A percentile compares a stretch with the other conserved stretches of the same genome.
These are phyloP conservation scores for Montipora efflorescens DNA, from an alignment of 64 coral and sea anemone species.

Conservation along the genomic window DNA sequence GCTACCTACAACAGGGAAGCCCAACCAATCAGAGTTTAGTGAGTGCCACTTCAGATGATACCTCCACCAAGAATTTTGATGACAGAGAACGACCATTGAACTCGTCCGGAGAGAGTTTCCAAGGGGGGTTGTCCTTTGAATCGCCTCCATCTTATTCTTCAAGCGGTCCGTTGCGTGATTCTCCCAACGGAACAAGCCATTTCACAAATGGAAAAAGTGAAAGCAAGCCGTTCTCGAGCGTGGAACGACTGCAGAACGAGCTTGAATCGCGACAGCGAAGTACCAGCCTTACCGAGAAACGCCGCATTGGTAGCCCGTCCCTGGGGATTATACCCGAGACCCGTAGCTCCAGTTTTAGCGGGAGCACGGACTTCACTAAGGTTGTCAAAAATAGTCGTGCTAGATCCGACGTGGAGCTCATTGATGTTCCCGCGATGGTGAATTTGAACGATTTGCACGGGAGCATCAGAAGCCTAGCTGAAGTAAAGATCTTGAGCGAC, in stretches of 20 bases:
- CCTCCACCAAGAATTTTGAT: constrained; percentile 15
- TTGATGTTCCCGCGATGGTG: constrained; percentile 8
- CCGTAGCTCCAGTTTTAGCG: constrained; percentile 87
- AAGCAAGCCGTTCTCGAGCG: not conserved
- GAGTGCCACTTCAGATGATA: constrained; percentile 25
- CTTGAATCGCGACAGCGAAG: constrained; percentile 67
- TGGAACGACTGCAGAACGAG: constrained; percentile 16
- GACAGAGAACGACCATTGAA: constrained; percentile 28
- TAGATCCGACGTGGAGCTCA: constrained; percentile 9
- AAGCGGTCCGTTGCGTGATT: not conserved
- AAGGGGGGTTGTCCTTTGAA: not conserved
- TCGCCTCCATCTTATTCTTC: constrained; percentile 9
- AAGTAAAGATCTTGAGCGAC: constrained; percentile 91
- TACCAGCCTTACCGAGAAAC: constrained; percentile 83
- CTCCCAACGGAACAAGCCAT: not conserved
- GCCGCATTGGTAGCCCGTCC: constrained; percentile 79
- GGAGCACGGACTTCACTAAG: constrained; percentile 90
- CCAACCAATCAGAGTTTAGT: constrained; percentile 44
- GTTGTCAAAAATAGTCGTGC: constrained; percentile 58
- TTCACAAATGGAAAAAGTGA: constrained; percentile 5
- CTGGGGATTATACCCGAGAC: constrained; percentile 88
- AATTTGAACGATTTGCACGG: constrained; percentile 44
- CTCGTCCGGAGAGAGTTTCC: constrained; percentile 42
- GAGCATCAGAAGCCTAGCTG: constrained; percentile 73
- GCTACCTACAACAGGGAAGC: constrained; percentile 46